Evolutionary conservation across 2,113 vertebrate species (phyloP), one percentile per base, ranked within the genome.

Genomic region (Mormyrus lacerda): DNA sequence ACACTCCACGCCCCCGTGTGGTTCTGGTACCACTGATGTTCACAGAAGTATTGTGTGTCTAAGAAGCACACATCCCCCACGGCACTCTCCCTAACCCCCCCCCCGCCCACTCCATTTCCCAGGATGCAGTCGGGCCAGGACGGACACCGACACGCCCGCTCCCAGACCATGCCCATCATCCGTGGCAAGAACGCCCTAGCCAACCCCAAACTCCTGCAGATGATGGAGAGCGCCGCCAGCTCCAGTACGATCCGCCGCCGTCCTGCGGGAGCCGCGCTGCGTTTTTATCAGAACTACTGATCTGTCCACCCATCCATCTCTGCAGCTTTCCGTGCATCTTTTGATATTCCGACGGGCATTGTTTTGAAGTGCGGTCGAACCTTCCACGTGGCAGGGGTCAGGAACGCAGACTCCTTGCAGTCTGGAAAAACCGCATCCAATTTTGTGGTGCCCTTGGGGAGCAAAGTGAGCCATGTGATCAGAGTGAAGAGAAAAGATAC

Each of bases 111-210:
- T 47, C 45, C 69, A 39, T 48, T 79, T 51, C 3, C 53, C 94
- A 99, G 98, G 98, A 97, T 98, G 94, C 95, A 97, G 50, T 97
- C 97, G 10, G 92, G 95, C 91, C 97, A 97, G 0, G 98, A 99
- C 17, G 96, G 97, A 44, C 98, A 99, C 89, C 96, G 98, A 65
- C 98, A 99, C 6, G 97, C 96, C 92, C 97, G 98, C 93, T 99
- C 97, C 90, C 98, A 99, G 93, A 99, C 98, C 0, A 96, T 99
- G 94, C 98, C 98, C 85, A 98, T 99, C 94, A 98, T 99, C 91
- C 95, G 98, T 92, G 95, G 96, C 87, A 99, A 99, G 96, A 99
- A 99, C 90, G 97, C 97, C 84, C 96, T 99, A 89, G 97, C 97
- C 89, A 99, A 98, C 92, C 98, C 98, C 69, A 99, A 99, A 92